These are phyloP conservation scores for Arctopsyche grandis DNA, from an alignment of 1,140 invertebrate species.

Conservation along the genomic window DNA sequence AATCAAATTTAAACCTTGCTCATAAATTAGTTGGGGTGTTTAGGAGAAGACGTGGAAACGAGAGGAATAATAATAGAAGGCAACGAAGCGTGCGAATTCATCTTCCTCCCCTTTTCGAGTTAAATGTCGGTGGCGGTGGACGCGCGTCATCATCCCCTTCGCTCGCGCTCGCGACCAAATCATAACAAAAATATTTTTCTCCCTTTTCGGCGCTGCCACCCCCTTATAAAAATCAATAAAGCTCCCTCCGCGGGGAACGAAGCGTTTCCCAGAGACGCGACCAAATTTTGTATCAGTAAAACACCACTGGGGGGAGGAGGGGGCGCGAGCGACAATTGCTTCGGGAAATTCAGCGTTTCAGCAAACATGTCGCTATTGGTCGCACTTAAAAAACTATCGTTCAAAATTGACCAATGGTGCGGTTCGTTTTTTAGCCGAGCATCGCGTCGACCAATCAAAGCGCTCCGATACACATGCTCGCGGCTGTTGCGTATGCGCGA, in stretches of 20 bases:
- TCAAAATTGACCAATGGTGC: conserved; percentile 42
- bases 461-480: neutral
- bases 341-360: conserved; percentile 35
- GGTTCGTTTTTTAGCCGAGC: conserved; percentile 34
- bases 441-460: conserved; percentile 3
- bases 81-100: neutral
- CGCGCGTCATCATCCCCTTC: conserved; percentile 17
- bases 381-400: conserved; percentile 48
- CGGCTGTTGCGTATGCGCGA: neutral
- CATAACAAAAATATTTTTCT: conserved; percentile 42
- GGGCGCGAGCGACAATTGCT: conserved; percentile 40
- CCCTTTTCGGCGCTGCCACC: neutral
- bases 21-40: no score
- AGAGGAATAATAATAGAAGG: no score
- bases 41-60: no score
- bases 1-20: no score
- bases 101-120: neutral
- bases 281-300: no score
- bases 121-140: conserved; percentile 3
- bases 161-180: conserved; percentile 19
- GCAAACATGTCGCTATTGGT: conserved; percentile 27
- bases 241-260: conserved; percentile 6
- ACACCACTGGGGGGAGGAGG: neutral
- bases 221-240: conserved; percentile 39
- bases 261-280: no score